Conservation (phyloP, 2,888 invertebrate genomes). For the Leucophenga montana region DNA sequence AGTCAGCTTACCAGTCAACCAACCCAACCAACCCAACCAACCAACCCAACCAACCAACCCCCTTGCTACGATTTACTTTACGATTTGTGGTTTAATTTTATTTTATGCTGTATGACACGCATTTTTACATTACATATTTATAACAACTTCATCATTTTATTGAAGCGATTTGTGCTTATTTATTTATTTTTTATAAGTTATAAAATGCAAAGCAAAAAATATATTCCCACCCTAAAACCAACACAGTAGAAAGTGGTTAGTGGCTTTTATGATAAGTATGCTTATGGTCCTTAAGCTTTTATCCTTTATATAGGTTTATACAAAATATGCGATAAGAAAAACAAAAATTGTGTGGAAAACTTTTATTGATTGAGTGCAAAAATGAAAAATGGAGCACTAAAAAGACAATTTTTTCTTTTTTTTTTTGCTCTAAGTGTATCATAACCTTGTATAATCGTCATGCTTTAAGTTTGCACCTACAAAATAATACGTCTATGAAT, state of each 20-base stretch:
- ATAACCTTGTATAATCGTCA: too few species aligned
- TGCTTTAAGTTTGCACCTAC: too few species aligned
- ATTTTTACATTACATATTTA: constrained; percentile 52
- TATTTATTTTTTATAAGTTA: constrained; percentile 7
- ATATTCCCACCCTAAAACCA: too few species aligned
- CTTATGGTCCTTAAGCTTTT: constrained; percentile 3
- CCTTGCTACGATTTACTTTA: constrained; percentile 24
- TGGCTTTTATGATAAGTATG: neutral
- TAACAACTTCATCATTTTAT: constrained; percentile 52
- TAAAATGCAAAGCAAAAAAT: too few species aligned
- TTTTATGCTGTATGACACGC: constrained; percentile 43
- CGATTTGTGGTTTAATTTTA: constrained; percentile 41
- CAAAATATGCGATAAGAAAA: neutral
- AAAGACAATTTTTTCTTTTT: too few species aligned
- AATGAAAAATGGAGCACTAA: constrained; percentile 27
- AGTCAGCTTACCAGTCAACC: neutral
- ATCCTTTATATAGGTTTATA: constrained; percentile 25
- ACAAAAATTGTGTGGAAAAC: too few species aligned
- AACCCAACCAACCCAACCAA: too few species aligned
- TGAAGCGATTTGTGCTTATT: constrained; percentile 42
- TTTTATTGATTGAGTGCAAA: too few species aligned
- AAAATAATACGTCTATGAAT: too few species aligned
- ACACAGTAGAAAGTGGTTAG: too few species aligned
- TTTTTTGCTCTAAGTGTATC: too few species aligned
- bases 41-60: too few species aligned